phyloP scores from a whole-genome alignment of 2,797 vertebrate genomes.

The Telmatherina bonti region DNA sequence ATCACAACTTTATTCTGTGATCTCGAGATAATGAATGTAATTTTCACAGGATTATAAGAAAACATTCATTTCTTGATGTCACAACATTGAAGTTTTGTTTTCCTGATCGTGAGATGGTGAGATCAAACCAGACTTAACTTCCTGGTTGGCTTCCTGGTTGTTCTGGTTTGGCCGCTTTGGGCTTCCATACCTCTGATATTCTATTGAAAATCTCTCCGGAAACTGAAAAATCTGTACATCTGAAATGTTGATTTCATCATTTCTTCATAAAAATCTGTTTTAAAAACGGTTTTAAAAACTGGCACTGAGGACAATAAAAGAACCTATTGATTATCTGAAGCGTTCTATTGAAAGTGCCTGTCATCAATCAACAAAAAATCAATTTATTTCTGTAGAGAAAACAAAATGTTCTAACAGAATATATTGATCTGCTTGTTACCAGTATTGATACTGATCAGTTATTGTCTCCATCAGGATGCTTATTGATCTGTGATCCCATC shows the following conservation, averaged over 20 bases:
- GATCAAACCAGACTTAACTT: too few species aligned
- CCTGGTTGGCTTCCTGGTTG: too few species aligned
- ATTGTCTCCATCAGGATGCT: neutral
- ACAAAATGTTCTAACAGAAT: too few species aligned
- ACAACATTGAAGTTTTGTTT: neutral
- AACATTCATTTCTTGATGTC: too few species aligned
- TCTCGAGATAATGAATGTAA: neutral
- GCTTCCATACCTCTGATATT: neutral
- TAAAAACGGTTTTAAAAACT: neutral
- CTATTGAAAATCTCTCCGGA: neutral
- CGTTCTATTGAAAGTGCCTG: neutral
- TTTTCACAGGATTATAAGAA: neutral
- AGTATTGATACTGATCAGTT: neutral
- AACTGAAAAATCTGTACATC: too few species aligned
- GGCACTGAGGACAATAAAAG: neutral
- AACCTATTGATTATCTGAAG: neutral
- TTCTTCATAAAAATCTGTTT: neutral
- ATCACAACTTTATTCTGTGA: neutral
- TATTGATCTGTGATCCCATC: neutral
- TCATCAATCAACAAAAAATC: too few species aligned
- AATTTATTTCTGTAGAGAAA: neutral
- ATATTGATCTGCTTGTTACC: slow-evolving; percentile 8
- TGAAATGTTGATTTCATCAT: too few species aligned
- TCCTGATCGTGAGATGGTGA: neutral
- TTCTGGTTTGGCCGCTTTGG: neutral